Conservation (phyloP, 2,888 invertebrate species). For the Ariolimax columbianus region DNA sequence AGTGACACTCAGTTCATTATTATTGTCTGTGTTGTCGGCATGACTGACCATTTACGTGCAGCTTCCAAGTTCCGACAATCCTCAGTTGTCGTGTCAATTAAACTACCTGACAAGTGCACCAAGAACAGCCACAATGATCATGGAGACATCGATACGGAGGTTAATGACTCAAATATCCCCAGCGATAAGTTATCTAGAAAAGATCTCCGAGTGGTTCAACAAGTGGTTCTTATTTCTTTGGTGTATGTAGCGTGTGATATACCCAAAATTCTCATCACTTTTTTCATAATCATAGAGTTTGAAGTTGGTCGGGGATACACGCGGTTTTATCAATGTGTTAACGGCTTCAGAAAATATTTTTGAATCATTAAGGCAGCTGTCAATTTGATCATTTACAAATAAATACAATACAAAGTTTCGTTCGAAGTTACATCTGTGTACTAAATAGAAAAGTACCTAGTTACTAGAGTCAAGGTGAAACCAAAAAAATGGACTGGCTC, state of each 20-base stretch:
- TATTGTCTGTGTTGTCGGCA: slow-evolving; percentile 15
- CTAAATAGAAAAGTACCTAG: too few species aligned
- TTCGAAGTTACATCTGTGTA: too few species aligned
- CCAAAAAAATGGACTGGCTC: too few species aligned
- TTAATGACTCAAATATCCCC: not conserved
- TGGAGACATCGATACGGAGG: not conserved
- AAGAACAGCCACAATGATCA: not conserved
- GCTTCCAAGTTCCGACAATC: slow-evolving; percentile 9
- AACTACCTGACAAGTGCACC: not conserved
- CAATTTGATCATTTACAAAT: slow-evolving; percentile 10
- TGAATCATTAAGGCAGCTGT: not conserved
- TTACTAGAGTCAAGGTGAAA: too few species aligned
- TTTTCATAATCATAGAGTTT: not conserved
- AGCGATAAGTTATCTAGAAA: not conserved
- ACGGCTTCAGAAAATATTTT: not conserved
- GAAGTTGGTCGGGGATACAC: not conserved
- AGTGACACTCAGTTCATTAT: slow-evolving; percentile 7
- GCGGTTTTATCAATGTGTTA: not conserved
- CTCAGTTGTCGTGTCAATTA: not conserved
- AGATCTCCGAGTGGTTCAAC: slow-evolving; percentile 9
- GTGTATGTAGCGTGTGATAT: not conserved
- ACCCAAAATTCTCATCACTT: not conserved
- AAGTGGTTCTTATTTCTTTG: slow-evolving; percentile 8
- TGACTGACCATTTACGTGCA: not conserved
- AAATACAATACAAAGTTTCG: slow-evolving; percentile 22